Conservation (phyloP, 2,113 vertebrate genomes). For the Synodontis membranacea region DNA sequence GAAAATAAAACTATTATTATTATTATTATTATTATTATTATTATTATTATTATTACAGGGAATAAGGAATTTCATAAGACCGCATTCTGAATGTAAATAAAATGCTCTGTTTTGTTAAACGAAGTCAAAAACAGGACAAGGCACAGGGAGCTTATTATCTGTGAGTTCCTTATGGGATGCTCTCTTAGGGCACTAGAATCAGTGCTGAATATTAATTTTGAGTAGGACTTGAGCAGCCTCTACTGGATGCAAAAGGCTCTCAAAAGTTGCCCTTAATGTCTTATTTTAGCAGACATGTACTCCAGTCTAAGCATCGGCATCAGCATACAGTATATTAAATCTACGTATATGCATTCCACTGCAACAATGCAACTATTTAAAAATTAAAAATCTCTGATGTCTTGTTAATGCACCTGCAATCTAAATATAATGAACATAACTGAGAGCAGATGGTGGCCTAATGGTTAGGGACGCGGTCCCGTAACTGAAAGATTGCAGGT, state of each 20-base stretch:
- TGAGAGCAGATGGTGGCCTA: too few relatives aligned
- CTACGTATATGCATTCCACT: background rate
- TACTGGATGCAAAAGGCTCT: constrained; percentile 32
- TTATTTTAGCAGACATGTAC: background rate
- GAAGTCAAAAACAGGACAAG: constrained; percentile 12
- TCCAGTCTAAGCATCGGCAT: background rate
- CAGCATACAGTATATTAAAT: background rate
- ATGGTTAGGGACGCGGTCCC: too few relatives aligned
- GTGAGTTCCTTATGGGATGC: background rate
- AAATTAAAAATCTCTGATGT: background rate
- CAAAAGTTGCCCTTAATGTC: background rate
- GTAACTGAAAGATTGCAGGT: too few relatives aligned
- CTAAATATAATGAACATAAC: background rate
- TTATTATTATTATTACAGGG: background rate
- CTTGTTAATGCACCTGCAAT: background rate
- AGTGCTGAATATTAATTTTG: constrained; percentile 18
- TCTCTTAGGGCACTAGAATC: background rate
- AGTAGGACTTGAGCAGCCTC: constrained; percentile 39
- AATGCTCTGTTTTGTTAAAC: constrained; percentile 17
- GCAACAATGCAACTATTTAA: background rate
- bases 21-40: background rate
- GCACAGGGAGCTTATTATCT: constrained; percentile 3
- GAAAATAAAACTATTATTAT: background rate
- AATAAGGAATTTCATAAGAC: background rate
- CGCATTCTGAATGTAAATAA: constrained; percentile 9